These are phyloP conservation scores for Cataglyphis altisquamis DNA, from an alignment of 2,888 invertebrate genomes.

Conservation along the genomic window DNA sequence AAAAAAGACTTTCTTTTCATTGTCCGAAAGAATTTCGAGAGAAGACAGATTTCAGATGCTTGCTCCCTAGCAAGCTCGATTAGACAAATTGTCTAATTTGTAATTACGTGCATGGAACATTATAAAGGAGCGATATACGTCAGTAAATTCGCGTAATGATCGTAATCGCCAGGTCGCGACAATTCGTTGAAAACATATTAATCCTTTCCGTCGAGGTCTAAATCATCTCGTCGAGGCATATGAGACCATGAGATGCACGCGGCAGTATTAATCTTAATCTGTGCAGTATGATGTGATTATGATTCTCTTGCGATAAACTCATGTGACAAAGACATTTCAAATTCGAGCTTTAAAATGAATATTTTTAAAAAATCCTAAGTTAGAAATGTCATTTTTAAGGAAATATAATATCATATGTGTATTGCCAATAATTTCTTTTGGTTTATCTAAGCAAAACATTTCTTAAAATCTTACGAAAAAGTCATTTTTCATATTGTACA, in stretches of 20 bases:
- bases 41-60: not conserved
- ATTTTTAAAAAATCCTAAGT: not conserved
- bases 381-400: not conserved
- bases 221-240: conserved; percentile 74
- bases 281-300: conserved; percentile 22
- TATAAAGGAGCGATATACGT: not conserved
- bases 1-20: conserved; percentile 14
- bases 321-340: conserved; percentile 6
- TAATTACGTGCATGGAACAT: conserved; percentile 17
- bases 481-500: not conserved
- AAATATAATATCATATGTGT: not conserved
- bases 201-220: conserved; percentile 73
- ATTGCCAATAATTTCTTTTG: not conserved
- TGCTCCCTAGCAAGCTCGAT: not conserved
- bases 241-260: conserved; percentile 50
- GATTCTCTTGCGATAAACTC: conserved; percentile 34
- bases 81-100: conserved; percentile 24
- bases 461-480: not conserved
- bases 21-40: not conserved
- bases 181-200: conserved; percentile 71
- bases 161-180: conserved; percentile 47
- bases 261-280: conserved; percentile 43
- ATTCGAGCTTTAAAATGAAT: conserved; percentile 11
- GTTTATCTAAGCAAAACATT: not conserved
- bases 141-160: conserved; percentile 55